Evolutionary conservation across 2,888 invertebrate species (phyloP).

Genomic region (Cheilosia variabilis): DNA sequence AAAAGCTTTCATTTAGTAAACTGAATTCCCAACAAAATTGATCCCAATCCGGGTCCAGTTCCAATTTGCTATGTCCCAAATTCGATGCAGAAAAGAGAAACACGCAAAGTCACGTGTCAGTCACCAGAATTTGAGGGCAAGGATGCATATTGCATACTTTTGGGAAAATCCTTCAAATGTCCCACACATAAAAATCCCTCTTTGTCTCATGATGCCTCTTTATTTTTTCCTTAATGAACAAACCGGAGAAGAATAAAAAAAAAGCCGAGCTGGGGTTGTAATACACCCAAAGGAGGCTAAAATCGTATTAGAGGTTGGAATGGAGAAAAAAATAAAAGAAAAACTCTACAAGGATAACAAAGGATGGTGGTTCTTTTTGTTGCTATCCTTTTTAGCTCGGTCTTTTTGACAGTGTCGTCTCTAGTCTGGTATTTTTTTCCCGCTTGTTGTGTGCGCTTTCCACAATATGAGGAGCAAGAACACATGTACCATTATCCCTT

Average conservation of each 20-base stretch:
- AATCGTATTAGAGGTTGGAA: constrained; percentile 54
- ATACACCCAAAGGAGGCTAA: constrained; percentile 31
- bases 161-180: constrained; percentile 32
- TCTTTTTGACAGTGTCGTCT: constrained; percentile 59
- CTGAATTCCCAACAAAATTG: no score
- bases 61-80: no score
- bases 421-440: constrained; percentile 34
- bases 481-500: constrained; percentile 75
- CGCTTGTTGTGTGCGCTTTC: constrained; percentile 20
- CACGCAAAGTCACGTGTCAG: background rate
- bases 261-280: constrained; percentile 43
- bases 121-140: constrained; percentile 12
- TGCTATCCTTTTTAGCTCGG: constrained; percentile 21
- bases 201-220: constrained; percentile 53
- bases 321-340: background rate
- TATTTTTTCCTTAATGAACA: constrained; percentile 39
- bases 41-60: no score
- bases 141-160: constrained; percentile 4
- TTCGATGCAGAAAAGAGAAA: background rate
- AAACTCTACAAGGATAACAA: constrained; percentile 59
- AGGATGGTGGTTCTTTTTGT: constrained; percentile 35
- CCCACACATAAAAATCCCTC: constrained; percentile 41
- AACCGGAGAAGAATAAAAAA: constrained; percentile 23
- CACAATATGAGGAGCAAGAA: constrained; percentile 60
- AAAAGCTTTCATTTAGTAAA: no score